Conservation (phyloP, 2,888 invertebrate genomes). For the Conistra vaccinii region DNA sequence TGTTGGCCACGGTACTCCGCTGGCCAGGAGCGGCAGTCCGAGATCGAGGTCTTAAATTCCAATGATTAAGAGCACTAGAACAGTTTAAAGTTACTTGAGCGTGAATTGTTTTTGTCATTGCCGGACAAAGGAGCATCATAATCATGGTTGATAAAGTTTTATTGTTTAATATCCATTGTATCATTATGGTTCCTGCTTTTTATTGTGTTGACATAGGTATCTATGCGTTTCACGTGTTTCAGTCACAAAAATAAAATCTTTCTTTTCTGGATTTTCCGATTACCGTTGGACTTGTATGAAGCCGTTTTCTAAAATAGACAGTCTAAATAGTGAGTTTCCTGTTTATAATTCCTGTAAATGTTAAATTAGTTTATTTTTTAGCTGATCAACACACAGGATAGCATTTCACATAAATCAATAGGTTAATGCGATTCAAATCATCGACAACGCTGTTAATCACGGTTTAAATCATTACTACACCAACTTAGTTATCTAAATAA, state of each 20-base stretch:
- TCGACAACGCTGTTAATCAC: not conserved
- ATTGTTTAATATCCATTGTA: slow-evolving; percentile 4
- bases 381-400: not conserved
- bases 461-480: not conserved
- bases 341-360: not conserved
- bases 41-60: slow-evolving; percentile 57
- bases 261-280: too few species aligned
- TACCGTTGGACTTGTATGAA: not conserved
- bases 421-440: not conserved
- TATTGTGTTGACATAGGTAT: not conserved
- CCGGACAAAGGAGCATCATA: not conserved
- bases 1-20: slow-evolving; percentile 45
- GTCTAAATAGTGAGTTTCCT: not conserved
- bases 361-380: not conserved
- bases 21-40: slow-evolving; percentile 16
- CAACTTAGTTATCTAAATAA: too few species aligned
- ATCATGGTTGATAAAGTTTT: not conserved
- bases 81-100: slow-evolving; percentile 24
- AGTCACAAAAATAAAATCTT: not conserved
- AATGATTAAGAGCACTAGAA: slow-evolving; percentile 48
- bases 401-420: not conserved
- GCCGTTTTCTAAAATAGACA: not conserved
- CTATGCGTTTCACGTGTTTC: not conserved
- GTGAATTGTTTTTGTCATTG: slow-evolving; percentile 19
- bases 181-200: not conserved